Evolutionary conservation across 2,797 vertebrate species (phyloP).

Genomic region (Vultur gryphus): DNA sequence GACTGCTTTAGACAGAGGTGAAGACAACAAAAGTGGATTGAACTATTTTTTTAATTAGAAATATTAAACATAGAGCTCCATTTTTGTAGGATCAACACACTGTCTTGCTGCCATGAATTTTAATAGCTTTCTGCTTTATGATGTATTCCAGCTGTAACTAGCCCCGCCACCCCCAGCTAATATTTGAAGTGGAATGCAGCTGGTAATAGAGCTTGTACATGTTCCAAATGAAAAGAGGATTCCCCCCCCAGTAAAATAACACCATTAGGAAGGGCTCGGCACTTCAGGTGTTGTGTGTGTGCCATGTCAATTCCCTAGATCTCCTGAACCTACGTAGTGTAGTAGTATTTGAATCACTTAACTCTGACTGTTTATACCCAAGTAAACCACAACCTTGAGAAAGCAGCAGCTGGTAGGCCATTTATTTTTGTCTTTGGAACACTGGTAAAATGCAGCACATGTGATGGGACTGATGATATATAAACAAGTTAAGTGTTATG

Average conservation of each 20-base stretch:
- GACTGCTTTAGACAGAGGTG: slow-evolving; percentile 54
- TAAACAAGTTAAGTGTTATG: slow-evolving; percentile 68
- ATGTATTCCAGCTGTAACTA: slow-evolving; percentile 71
- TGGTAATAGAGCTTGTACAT: slow-evolving; percentile 53
- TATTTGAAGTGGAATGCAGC: slow-evolving; percentile 62
- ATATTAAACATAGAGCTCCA: slow-evolving; percentile 38
- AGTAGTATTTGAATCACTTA: slow-evolving; percentile 4
- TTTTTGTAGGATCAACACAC: slow-evolving; percentile 48
- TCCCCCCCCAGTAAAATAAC: slow-evolving; percentile 34
- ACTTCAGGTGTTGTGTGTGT: slow-evolving; percentile 68
- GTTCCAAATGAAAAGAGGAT: slow-evolving; percentile 49
- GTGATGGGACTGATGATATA: slow-evolving; percentile 67
- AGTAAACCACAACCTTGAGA: slow-evolving; percentile 68
- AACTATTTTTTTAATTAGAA: slow-evolving; percentile 49
- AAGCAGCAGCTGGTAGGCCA: slow-evolving; percentile 62
- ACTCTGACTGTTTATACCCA: slow-evolving; percentile 63
- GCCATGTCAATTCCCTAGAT: slow-evolving; percentile 51
- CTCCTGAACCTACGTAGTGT: not conserved
- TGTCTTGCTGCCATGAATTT: slow-evolving; percentile 51
- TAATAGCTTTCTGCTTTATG: slow-evolving; percentile 57
- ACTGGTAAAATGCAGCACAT: slow-evolving; percentile 68
- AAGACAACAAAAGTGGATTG: slow-evolving; percentile 64
- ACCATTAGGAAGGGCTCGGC: slow-evolving; percentile 14
- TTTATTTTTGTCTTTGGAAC: slow-evolving; percentile 72
- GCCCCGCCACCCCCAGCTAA: slow-evolving; percentile 57